Evolutionary conservation across 92 coral and sea anemone species (phyloP).

Genomic region (Porites cylindrica): DNA sequence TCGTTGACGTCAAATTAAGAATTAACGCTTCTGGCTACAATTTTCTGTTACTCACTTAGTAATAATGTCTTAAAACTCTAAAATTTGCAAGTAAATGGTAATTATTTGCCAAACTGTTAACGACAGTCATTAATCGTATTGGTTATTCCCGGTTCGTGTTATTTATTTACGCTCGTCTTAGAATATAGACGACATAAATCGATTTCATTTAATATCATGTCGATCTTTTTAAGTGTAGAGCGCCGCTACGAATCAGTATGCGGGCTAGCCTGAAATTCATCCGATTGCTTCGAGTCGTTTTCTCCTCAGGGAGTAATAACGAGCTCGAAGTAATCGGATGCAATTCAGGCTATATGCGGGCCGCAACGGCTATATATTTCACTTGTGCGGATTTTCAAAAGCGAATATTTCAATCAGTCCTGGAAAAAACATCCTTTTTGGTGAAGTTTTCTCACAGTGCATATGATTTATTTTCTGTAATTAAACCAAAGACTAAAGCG

Average conservation of each 20-base stretch:
- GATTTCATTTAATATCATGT: too few relatives aligned
- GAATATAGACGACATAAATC: not conserved
- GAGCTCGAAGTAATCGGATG: too few relatives aligned
- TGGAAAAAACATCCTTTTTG: not conserved
- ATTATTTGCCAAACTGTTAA: not conserved
- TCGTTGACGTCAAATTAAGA: not conserved
- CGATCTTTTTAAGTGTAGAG: too few relatives aligned
- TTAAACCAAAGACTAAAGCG: not conserved
- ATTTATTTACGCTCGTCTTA: constrained; percentile 7
- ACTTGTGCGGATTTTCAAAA: not conserved
- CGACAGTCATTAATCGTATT: not conserved
- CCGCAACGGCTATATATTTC: too few relatives aligned
- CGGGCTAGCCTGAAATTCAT: too few relatives aligned
- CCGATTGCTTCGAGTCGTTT: too few relatives aligned
- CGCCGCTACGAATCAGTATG: too few relatives aligned
- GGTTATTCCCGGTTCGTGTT: not conserved
- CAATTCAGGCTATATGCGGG: too few relatives aligned
- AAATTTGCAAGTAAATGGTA: not conserved
- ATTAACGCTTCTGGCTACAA: not conserved
- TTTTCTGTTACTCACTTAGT: not conserved
- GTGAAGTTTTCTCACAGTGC: too few relatives aligned
- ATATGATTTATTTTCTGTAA: not conserved
- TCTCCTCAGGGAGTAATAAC: too few relatives aligned
- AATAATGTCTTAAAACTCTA: not conserved
- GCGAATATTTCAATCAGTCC: not conserved